Percentiles rank a stretch among this genome's conserved stretches.
phyloP scores from a whole-genome alignment of 2,113 vertebrate species.

The Paraplagusia blochii region DNA sequence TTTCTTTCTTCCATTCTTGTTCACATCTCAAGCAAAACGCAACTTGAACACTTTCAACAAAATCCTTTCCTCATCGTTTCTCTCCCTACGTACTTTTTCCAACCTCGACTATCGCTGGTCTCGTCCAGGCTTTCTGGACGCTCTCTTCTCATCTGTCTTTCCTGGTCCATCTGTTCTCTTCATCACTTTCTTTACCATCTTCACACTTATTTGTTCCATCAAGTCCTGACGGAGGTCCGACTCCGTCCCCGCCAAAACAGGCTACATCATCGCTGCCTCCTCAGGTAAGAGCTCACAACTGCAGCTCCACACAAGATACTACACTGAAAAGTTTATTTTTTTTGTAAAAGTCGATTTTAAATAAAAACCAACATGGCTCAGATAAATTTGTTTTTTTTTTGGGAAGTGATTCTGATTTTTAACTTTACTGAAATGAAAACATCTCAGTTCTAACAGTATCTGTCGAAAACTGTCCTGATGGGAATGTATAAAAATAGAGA shows the following conservation, averaged over 20 bases:
- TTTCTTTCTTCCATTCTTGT: slow-evolving; percentile 14
- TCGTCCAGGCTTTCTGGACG: too few relatives aligned
- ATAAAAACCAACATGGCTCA: slow-evolving; percentile 76
- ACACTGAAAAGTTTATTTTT: slow-evolving; percentile 66
- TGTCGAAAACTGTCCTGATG: slow-evolving; percentile 51
- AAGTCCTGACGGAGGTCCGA: slow-evolving; percentile 13
- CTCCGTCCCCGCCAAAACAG: slow-evolving; percentile 26
- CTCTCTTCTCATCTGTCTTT: too few relatives aligned
- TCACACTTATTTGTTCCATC: slow-evolving; percentile 29
- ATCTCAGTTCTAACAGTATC: slow-evolving; percentile 28
- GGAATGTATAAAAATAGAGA: slow-evolving; percentile 76
- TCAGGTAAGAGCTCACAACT: slow-evolving; percentile 46
- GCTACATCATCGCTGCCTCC: slow-evolving; percentile 32
- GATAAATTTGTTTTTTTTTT: slow-evolving; percentile 57
- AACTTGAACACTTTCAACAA: slow-evolving; percentile 45
- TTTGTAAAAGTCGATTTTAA: slow-evolving; percentile 50
- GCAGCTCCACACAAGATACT: slow-evolving; percentile 69
- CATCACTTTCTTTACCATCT: slow-evolving; percentile 34
- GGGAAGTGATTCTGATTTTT: slow-evolving; percentile 61
- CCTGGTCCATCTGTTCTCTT: slow-evolving; percentile 9
- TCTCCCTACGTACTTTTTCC: slow-evolving; percentile 58
- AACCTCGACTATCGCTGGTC: slow-evolving; percentile 31
- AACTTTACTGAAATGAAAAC: slow-evolving; percentile 40
- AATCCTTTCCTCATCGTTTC: slow-evolving; percentile 30
- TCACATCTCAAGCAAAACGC: slow-evolving; percentile 11